These are phyloP conservation scores for Peromyscus eremicus DNA, from an alignment of 2,797 vertebrate genomes.

Conservation along the genomic window DNA sequence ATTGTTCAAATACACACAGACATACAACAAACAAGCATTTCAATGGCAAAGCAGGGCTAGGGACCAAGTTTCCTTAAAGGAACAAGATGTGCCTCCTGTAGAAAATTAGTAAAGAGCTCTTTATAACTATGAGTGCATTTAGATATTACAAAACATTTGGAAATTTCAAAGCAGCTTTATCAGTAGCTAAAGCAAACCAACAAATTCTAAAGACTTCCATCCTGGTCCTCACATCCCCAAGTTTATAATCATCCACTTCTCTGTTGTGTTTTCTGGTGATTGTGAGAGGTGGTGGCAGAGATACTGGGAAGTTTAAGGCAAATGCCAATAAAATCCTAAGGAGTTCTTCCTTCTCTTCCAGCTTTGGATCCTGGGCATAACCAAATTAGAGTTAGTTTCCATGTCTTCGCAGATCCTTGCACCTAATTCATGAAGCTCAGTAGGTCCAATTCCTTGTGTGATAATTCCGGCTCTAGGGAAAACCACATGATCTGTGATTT, in stretches of 20 bases:
- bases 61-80: neutral
- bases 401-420: slow-evolving; percentile 14
- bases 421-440: slow-evolving; percentile 32
- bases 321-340: neutral
- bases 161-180: slow-evolving; percentile 32
- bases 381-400: neutral
- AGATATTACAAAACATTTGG: neutral
- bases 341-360: neutral
- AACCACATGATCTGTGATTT: neutral
- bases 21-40: neutral
- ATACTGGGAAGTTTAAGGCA: neutral
- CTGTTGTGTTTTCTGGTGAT: neutral
- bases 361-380: slow-evolving; percentile 4
- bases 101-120: neutral
- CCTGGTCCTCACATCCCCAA: neutral
- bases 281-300: neutral
- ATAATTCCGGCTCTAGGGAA: neutral
- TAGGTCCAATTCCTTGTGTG: neutral
- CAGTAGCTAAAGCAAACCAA: neutral
- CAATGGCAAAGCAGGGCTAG: neutral
- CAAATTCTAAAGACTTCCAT: neutral
- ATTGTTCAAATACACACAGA: neutral
- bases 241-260: neutral
- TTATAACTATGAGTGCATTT: neutral
- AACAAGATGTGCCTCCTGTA: neutral